These are phyloP conservation scores for Scomber japonicus DNA, from an alignment of 2,113 vertebrate genomes.

Conservation along the genomic window DNA sequence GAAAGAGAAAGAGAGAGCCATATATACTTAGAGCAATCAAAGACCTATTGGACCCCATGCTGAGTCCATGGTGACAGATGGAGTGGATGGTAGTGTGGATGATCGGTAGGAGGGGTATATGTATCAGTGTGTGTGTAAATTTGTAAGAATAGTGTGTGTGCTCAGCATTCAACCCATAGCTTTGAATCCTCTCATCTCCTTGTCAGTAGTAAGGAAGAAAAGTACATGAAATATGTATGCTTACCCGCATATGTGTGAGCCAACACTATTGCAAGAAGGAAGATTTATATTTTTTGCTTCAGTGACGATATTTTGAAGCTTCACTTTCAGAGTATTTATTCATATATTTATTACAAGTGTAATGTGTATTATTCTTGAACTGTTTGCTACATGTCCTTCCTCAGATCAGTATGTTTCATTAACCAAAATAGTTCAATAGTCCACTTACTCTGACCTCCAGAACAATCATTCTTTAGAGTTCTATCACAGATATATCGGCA, in stretches of 20 bases:
- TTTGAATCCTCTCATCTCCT: not conserved
- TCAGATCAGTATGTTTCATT: too few species aligned
- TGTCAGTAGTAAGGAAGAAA: not conserved
- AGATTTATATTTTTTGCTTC: not conserved
- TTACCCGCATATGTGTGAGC: not conserved
- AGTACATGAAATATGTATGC: not conserved
- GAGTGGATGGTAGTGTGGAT: constrained; percentile 6
- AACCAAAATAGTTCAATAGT: too few species aligned
- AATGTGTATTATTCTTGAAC: too few species aligned
- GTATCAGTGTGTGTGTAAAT: not conserved
- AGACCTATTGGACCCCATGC: constrained; percentile 47
- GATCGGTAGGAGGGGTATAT: constrained; percentile 6
- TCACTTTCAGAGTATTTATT: too few species aligned
- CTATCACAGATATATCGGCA: too few species aligned
- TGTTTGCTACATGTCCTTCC: too few species aligned
- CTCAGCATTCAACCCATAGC: not conserved
- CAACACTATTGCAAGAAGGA: not conserved
- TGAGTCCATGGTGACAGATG: constrained; percentile 14
- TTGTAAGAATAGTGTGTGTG: not conserved
- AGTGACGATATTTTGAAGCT: not conserved
- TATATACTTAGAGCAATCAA: constrained; percentile 48
- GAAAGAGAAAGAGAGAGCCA: constrained; percentile 17
- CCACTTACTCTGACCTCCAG: too few species aligned
- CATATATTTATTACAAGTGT: too few species aligned
- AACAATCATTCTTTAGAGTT: too few species aligned